phyloP scores from a whole-genome alignment of 2,113 vertebrate species.

The Istiophorus platypterus region DNA sequence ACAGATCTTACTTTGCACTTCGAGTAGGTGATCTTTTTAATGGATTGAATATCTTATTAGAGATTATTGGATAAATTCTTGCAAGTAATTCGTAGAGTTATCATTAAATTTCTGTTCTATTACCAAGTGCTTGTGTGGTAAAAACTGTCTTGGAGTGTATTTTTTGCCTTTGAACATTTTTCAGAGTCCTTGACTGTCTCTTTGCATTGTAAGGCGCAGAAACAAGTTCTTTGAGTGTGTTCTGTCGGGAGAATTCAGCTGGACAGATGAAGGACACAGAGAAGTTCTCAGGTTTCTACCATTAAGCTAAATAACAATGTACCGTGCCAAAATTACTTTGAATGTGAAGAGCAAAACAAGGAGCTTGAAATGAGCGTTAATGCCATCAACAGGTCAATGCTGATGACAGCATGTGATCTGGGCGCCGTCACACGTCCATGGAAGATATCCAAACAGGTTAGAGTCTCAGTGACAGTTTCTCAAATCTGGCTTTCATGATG shows the following conservation, averaged over 20 bases:
- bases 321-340: not conserved
- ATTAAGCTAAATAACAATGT: constrained; percentile 1
- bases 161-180: not conserved
- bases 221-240: constrained; percentile 83
- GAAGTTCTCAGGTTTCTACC: constrained; percentile 81
- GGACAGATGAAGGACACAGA: constrained; percentile 82
- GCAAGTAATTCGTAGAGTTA: not conserved
- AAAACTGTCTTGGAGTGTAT: constrained; percentile 13
- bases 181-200: constrained; percentile 49
- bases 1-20: constrained; percentile 88
- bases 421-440: constrained; percentile 98
- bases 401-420: constrained; percentile 99
- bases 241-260: constrained; percentile 82
- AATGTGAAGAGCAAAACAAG: not conserved
- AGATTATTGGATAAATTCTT: not conserved
- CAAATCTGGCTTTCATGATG: not conserved
- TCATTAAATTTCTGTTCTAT: constrained; percentile 1
- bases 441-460: constrained; percentile 98
- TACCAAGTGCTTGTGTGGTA: not conserved
- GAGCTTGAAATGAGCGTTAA: not conserved
- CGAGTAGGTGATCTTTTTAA: constrained; percentile 79
- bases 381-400: constrained; percentile 92
- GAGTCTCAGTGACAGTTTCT: constrained; percentile 24
- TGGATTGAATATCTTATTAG: not conserved
- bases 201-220: constrained; percentile 76